These are phyloP conservation scores for Drosophila nannoptera DNA, from an alignment of 1,140 invertebrate species.

Conservation along the genomic window DNA sequence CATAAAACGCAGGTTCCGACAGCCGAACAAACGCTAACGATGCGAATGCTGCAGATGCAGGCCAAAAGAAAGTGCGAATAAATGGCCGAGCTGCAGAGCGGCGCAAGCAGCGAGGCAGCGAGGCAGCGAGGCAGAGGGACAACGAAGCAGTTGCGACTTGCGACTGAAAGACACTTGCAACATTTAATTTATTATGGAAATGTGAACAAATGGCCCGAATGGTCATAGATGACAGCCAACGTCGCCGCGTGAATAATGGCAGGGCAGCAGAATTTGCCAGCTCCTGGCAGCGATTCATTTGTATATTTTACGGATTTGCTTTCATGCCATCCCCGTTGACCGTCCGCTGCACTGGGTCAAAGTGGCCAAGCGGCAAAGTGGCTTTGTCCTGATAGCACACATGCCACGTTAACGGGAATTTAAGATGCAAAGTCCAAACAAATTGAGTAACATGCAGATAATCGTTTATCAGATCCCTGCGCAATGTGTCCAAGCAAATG, in stretches of 20 bases:
- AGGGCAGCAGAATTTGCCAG: slow-evolving; percentile 54
- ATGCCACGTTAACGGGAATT: slow-evolving; percentile 44
- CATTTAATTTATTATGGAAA: slow-evolving; percentile 77
- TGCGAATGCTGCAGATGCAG: slow-evolving; percentile 12
- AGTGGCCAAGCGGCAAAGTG: slow-evolving; percentile 16
- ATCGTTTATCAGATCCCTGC: slow-evolving; percentile 61
- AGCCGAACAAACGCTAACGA: slow-evolving; percentile 38
- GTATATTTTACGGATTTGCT: slow-evolving; percentile 38
- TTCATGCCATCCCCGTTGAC: slow-evolving; percentile 25
- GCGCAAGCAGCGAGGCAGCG: slow-evolving; percentile 1
- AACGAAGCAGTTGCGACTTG: slow-evolving; percentile 6
- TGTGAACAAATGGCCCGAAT: slow-evolving; percentile 71
- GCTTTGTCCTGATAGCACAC: slow-evolving; percentile 21
- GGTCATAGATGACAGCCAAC: slow-evolving; percentile 67
- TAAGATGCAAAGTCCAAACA: slow-evolving; percentile 55
- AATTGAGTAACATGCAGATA: slow-evolving; percentile 74
- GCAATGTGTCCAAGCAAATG: slow-evolving; percentile 36
- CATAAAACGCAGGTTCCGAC: slow-evolving; percentile 50
- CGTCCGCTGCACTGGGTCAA: slow-evolving; percentile 20
- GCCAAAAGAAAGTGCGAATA: slow-evolving; percentile 28
- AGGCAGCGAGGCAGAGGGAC: slow-evolving; percentile 33
- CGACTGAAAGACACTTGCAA: slow-evolving; percentile 65
- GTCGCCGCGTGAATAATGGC: slow-evolving; percentile 60
- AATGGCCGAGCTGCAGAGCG: slow-evolving; percentile 45
- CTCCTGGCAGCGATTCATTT: slow-evolving; percentile 25